These are phyloP conservation scores for Microcebus lehilahytsara DNA, from an alignment of 2,113 vertebrate genomes.

Conservation along the genomic window DNA sequence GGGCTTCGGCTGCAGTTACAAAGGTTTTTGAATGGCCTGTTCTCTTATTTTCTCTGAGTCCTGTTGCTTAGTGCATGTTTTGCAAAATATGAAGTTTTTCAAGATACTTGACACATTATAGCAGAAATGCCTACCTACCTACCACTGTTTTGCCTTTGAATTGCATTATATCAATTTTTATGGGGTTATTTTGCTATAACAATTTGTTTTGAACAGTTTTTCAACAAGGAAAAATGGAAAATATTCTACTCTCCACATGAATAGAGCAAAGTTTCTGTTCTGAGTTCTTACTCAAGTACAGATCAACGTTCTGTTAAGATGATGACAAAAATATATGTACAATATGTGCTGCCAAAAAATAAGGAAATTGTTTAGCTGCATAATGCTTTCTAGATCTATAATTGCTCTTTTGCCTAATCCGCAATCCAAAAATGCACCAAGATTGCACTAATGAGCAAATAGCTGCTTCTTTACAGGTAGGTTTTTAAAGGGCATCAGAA, in stretches of 20 bases:
- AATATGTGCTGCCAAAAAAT: constrained; percentile 43
- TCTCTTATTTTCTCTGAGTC: background rate
- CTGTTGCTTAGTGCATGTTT: background rate
- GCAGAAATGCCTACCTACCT: background rate
- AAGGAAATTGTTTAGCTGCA: constrained; percentile 32
- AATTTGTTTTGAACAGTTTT: constrained; percentile 1
- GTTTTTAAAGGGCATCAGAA: background rate
- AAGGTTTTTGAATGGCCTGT: background rate
- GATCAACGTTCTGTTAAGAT: background rate
- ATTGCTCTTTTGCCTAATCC: constrained; percentile 1
- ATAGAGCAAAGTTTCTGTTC: constrained; percentile 40
- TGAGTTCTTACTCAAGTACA: background rate
- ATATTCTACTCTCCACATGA: background rate
- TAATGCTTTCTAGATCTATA: background rate
- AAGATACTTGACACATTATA: background rate
- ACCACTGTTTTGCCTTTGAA: background rate
- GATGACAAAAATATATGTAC: constrained; percentile 27
- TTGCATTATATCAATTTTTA: background rate
- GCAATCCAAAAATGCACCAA: background rate
- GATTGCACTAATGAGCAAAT: background rate
- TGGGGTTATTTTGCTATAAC: background rate
- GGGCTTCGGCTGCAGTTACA: background rate
- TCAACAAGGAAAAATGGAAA: constrained; percentile 41
- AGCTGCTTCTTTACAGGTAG: background rate
- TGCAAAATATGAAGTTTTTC: background rate